Conservation (phyloP, 2,888 invertebrate genomes). For the Macrophya alboannulata region DNA sequence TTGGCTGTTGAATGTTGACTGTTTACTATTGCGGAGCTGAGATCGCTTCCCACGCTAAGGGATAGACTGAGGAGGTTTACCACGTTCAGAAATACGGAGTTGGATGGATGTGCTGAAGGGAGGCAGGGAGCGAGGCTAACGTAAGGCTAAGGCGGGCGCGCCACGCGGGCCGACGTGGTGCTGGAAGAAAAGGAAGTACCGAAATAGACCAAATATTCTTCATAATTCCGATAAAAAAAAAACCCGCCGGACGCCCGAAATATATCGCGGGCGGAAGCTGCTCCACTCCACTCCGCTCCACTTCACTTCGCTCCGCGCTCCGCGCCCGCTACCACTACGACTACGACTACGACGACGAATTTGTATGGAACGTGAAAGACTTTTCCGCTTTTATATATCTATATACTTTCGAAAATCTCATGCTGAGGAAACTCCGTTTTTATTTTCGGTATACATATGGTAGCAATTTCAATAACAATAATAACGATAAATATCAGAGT, state of each 20-base stretch:
- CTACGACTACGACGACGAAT: slow-evolving; percentile 26
- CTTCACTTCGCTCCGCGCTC: slow-evolving; percentile 38
- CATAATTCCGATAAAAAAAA: slow-evolving; percentile 62
- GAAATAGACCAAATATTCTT: slow-evolving; percentile 62
- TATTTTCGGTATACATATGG: neutral
- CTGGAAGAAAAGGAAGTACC: slow-evolving; percentile 62
- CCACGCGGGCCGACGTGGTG: slow-evolving; percentile 47
- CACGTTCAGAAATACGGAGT: neutral
- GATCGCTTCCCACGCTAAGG: slow-evolving; percentile 45
- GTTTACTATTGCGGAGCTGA: slow-evolving; percentile 7
- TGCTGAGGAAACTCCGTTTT: neutral
- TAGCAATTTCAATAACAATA: neutral
- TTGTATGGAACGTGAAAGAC: slow-evolving; percentile 30
- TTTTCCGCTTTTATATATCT: slow-evolving; percentile 34
- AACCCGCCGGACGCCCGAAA: slow-evolving; percentile 59
- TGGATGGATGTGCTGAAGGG: slow-evolving; percentile 27
- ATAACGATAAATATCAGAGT: neutral
- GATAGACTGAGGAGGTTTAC: slow-evolving; percentile 38
- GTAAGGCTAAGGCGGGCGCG: slow-evolving; percentile 25
- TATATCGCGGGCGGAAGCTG: slow-evolving; percentile 59
- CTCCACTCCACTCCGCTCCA: slow-evolving; percentile 50
- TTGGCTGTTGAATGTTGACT: slow-evolving; percentile 7
- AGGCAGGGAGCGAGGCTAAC: slow-evolving; percentile 3
- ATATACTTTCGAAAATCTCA: neutral
- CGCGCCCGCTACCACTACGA: too few species aligned